Evolutionary conservation across 2,113 vertebrate species (phyloP), one percentile per base, ranked within the genome.

Genomic region (Phrynosoma platyrhinos): DNA sequence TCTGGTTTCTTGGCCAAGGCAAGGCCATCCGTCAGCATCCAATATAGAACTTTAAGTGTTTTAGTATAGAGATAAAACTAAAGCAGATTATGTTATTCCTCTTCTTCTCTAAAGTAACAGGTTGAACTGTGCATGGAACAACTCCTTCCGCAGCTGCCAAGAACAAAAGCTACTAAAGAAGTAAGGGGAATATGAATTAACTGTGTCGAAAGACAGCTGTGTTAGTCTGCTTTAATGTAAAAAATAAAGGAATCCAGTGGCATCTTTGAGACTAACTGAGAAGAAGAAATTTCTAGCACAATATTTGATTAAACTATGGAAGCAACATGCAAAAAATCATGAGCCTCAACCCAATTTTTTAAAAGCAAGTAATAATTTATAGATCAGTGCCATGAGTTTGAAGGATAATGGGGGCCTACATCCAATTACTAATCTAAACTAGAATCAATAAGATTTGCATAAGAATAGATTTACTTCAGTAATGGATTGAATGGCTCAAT

Each of bases 31-130:
- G 14, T 94, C 27, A 0, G 81, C 92, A 90, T 91, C 94, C 92
- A 92, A 94, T 94, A 91, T 93, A 94, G 86, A 32, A 92, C 89
- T 87, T 91, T 84, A 86, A 55, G 81, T 2, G 1, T 69, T 92
- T 91, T 90, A 83, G 40, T n/a, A 3, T 0, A 30, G 84, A 93
- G 94, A 93, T 95, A 94, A 95, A 92, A 3, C 0, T 0, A 9
- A 55, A 77, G 79, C 75, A n/a, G 89, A 85, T 3, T 82, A 88
- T 14, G 42, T 0, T 86, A 80, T 68, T 87, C 83, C 86, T 58
- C 74, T 64, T 87, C 58, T 23, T 0, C 47, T 53, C 78, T 62
- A n/a, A 80, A 68, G 23, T 84, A 32, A 68, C 79, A 83, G 0
- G 52, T 93, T 81, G 87, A 86, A 91, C 82, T 68, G 53, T 4